Percentiles rank a stretch among this genome's conserved stretches.
Conservation (phyloP, 1,140 invertebrate species). For the Archivesica marissinica region DNA sequence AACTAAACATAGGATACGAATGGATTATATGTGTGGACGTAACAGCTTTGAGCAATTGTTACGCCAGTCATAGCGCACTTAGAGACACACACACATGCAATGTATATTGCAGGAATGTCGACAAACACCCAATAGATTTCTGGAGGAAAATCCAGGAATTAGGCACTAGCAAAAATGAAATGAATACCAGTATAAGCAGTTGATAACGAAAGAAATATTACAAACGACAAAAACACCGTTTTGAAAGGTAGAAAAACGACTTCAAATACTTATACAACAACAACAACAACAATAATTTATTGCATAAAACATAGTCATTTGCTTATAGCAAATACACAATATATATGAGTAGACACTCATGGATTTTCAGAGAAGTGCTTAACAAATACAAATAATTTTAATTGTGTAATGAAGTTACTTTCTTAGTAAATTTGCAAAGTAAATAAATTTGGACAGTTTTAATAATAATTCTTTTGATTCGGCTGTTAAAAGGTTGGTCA, state of each 20-base stretch:
- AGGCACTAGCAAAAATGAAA: neutral
- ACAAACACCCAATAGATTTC: conserved; percentile 27
- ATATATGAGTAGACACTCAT: no score
- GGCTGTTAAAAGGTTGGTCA: no score
- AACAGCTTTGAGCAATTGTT: conserved; percentile 1
- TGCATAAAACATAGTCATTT: no score
- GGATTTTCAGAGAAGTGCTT: no score
- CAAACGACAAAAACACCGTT: neutral
- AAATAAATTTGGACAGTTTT: no score
- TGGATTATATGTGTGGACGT: neutral
- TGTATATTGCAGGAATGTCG: conserved; percentile 20
- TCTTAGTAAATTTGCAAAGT: no score
- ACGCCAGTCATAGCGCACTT: neutral
- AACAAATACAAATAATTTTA: no score
- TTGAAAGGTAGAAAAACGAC: conserved; percentile 18
- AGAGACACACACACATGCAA: neutral
- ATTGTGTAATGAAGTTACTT: no score
- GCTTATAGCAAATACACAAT: no score
- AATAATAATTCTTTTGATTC: no score
- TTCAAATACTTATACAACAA: conserved; percentile 29
- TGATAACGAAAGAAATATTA: neutral
- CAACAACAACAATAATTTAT: no score
- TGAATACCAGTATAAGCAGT: neutral
- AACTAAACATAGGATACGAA: neutral
- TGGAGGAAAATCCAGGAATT: neutral